Evolutionary conservation across 2,797 vertebrate species (phyloP).

Genomic region (Xerus rutilus): DNA sequence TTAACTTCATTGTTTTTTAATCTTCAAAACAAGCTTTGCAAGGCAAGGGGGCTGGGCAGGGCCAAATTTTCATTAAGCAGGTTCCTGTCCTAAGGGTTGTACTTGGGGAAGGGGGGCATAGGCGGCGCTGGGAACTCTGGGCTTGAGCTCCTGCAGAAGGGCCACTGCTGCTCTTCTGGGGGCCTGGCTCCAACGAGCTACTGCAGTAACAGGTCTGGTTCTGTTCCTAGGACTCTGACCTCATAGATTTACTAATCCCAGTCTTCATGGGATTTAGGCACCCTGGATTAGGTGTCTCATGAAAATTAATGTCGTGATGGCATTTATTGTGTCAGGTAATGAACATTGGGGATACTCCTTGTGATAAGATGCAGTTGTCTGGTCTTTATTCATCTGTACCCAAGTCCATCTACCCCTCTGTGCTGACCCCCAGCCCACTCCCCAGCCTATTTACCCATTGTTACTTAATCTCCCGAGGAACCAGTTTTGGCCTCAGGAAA

Average conservation of each 20-base stretch:
- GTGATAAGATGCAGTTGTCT: neutral
- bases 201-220: neutral
- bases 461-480: neutral
- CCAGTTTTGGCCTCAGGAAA: constrained; percentile 23
- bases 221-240: neutral
- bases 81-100: neutral
- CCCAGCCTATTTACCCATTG: neutral
- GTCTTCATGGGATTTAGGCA: neutral
- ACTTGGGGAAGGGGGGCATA: neutral
- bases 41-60: constrained; percentile 37
- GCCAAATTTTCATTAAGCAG: constrained; percentile 56
- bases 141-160: neutral
- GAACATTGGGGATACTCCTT: neutral
- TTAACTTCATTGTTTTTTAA: constrained; percentile 84
- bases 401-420: neutral
- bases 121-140: neutral
- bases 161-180: neutral
- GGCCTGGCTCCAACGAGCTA: neutral
- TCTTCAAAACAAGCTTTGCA: constrained; percentile 74
- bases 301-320: constrained; percentile 37
- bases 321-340: neutral
- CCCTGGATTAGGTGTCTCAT: neutral
- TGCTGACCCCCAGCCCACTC: neutral
- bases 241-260: neutral
- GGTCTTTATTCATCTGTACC: neutral